Conservation (phyloP, 2,888 invertebrate genomes). For the Perizoma affinitatum region DNA sequence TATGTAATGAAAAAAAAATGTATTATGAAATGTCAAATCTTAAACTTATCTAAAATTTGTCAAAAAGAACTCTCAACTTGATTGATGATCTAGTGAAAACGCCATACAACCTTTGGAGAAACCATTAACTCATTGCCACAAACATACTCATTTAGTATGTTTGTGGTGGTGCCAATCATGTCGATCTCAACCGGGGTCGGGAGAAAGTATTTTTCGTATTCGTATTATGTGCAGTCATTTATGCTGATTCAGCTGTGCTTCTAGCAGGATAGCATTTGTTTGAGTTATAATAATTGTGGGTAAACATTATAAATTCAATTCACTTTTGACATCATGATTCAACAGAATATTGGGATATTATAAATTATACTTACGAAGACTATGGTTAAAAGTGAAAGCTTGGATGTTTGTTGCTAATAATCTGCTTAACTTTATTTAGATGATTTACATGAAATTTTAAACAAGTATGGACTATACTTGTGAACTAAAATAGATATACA, state of each 20-base stretch:
- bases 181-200: slow-evolving; percentile 44
- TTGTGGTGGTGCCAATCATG: slow-evolving; percentile 54
- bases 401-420: too few species aligned
- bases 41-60: too few species aligned
- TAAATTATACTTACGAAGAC: too few species aligned
- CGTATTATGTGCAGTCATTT: slow-evolving; percentile 36
- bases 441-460: too few species aligned
- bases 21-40: too few species aligned
- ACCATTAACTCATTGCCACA: slow-evolving; percentile 57
- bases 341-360: not conserved
- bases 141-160: too few species aligned
- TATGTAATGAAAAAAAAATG: too few species aligned
- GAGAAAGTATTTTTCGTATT: slow-evolving; percentile 55
- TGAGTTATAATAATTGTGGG: not conserved
- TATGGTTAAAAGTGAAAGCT: too few species aligned
- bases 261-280: not conserved
- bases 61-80: slow-evolving; percentile 42
- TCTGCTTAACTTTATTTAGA: too few species aligned
- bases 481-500: too few species aligned
- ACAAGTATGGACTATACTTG: too few species aligned
- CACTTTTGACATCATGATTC: not conserved
- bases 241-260: slow-evolving; percentile 39
- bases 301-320: not conserved
- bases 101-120: slow-evolving; percentile 47
- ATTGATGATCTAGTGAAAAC: slow-evolving; percentile 49